phyloP scores from a whole-genome alignment of 2,797 vertebrate genomes.

The Synanceia verrucosa region DNA sequence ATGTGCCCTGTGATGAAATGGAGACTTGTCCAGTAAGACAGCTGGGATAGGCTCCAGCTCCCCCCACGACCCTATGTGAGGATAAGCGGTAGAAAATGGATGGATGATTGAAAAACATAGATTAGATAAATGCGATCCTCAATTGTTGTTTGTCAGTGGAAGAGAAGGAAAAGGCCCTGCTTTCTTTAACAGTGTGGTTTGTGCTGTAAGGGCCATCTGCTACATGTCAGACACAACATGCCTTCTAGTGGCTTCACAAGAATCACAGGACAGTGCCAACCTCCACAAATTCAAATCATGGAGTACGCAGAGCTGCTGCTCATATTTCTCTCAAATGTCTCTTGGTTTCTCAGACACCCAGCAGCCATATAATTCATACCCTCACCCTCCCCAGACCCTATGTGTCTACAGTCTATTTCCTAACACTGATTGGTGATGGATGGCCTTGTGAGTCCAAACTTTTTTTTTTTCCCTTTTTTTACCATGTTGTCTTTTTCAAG shows the following conservation, averaged over 20 bases:
- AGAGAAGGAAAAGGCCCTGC: conserved; percentile 22
- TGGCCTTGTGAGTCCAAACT: conserved; percentile 13
- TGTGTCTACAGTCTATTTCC: conserved; percentile 21
- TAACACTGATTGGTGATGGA: conserved; percentile 42
- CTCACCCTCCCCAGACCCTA: conserved; percentile 9
- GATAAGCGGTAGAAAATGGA: too few relatives aligned
- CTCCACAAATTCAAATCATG: conserved; percentile 52
- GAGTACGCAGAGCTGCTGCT: conserved; percentile 23
- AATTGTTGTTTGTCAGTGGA: conserved; percentile 50
- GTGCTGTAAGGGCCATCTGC: conserved; percentile 72
- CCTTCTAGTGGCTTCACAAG: conserved; percentile 68
- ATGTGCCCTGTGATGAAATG: too few relatives aligned
- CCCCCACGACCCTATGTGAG: too few relatives aligned
- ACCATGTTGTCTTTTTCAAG: conserved; percentile 40
- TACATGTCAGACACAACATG: conserved; percentile 78
- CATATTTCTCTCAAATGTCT: conserved; percentile 30
- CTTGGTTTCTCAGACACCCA: neutral
- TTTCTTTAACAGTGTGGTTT: conserved; percentile 48
- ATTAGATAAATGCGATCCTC: too few relatives aligned
- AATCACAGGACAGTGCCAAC: conserved; percentile 64
- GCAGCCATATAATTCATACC: neutral
- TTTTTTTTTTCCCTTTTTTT: neutral
- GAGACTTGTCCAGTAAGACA: too few relatives aligned
- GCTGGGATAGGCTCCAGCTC: too few relatives aligned
- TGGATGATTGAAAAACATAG: too few relatives aligned